Conservation (phyloP, 2,797 vertebrate species). For the Sebastes paucispinis region DNA sequence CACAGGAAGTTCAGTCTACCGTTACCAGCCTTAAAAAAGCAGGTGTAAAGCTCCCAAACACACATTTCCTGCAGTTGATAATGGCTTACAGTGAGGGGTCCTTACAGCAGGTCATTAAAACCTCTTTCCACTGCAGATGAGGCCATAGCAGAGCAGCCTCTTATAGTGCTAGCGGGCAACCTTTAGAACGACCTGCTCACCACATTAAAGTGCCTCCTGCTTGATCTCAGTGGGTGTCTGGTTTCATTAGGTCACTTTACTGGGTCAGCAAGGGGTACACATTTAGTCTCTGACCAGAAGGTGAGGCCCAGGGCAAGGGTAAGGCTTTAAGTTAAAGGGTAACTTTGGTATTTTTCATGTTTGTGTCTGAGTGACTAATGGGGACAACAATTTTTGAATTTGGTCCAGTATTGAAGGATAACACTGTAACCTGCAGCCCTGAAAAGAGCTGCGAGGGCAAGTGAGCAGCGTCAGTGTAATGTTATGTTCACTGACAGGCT, state of each 20-base stretch:
- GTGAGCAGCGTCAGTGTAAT: too few species aligned
- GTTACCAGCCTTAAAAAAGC: slow-evolving; percentile 33
- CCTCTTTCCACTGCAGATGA: slow-evolving; percentile 9
- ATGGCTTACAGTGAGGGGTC: slow-evolving; percentile 45
- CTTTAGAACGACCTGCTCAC: slow-evolving; percentile 24
- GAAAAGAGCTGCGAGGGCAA: too few species aligned
- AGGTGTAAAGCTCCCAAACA: slow-evolving; percentile 56
- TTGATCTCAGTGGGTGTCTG: slow-evolving; percentile 49
- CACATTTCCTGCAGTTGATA: slow-evolving; percentile 56
- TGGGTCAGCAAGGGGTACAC: slow-evolving; percentile 9
- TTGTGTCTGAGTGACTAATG: too few species aligned
- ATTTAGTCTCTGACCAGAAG: neutral
- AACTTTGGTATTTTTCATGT: too few species aligned
- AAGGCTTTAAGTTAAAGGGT: neutral
- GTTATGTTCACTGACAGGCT: too few species aligned
- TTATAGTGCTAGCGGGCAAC: neutral
- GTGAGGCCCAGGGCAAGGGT: neutral
- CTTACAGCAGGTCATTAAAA: slow-evolving; percentile 52
- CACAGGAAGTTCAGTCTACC: slow-evolving; percentile 46
- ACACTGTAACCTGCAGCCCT: too few species aligned
- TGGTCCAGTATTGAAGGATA: too few species aligned
- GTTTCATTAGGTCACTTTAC: slow-evolving; percentile 35
- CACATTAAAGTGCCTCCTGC: slow-evolving; percentile 27
- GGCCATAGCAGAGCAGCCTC: neutral
- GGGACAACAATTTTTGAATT: too few species aligned